Conservation (phyloP, 2,888 invertebrate genomes). For the Dexiosoma caninum region DNA sequence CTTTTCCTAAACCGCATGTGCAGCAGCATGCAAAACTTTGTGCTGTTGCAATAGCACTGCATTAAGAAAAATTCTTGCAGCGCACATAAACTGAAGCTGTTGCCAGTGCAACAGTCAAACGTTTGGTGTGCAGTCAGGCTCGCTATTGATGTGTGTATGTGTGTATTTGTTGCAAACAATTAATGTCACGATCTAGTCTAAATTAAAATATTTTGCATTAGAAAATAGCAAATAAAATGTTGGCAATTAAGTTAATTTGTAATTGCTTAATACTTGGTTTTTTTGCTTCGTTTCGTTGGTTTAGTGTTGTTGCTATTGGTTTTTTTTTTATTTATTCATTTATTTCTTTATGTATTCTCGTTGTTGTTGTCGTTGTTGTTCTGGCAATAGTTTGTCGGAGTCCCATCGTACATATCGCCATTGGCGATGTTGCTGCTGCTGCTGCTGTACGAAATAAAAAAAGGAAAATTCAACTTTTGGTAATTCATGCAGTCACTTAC, state of each 20-base stretch:
- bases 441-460: neutral
- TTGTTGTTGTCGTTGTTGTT: no score
- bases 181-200: conserved; percentile 73
- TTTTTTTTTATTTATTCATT: no score
- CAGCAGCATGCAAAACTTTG: conserved; percentile 42
- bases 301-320: neutral
- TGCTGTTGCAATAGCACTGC: conserved; percentile 9
- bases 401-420: conserved; percentile 33
- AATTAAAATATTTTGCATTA: conserved; percentile 75
- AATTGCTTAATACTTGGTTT: conserved; percentile 73
- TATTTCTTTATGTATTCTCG: no score
- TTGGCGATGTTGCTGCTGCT: conserved; percentile 30
- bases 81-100: neutral
- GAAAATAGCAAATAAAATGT: conserved; percentile 71
- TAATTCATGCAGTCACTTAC: conserved; percentile 49
- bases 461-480: conserved; percentile 30
- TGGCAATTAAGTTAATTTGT: conserved; percentile 75
- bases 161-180: conserved; percentile 66
- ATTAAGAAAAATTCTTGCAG: neutral
- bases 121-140: neutral
- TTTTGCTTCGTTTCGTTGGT: conserved; percentile 41
- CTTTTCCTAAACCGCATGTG: conserved; percentile 40
- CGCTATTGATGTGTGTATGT: neutral
- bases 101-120: neutral
- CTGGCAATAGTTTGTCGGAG: conserved; percentile 38